Percentiles rank a stretch among this genome's conserved stretches.
phyloP scores from a whole-genome alignment of 1,140 invertebrate genomes.

The Bombyx mandarina region DNA sequence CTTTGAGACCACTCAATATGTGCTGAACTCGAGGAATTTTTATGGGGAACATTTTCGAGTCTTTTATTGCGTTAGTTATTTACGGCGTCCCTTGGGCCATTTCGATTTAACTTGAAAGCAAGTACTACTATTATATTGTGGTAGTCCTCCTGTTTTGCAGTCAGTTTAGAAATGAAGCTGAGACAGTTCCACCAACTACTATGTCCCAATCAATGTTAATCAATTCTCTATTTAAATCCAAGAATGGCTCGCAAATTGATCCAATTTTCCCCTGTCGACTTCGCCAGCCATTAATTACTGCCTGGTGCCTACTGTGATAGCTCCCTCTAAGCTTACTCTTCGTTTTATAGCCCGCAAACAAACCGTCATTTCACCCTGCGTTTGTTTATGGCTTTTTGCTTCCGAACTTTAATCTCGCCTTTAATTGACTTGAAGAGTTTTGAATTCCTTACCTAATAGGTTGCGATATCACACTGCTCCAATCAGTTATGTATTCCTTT shows the following conservation, averaged over 20 bases:
- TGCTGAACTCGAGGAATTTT: constrained; percentile 64
- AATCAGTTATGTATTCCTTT: not conserved
- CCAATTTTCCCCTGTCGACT: constrained; percentile 56
- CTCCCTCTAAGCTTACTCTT: constrained; percentile 31
- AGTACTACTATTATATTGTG: too few relatives aligned
- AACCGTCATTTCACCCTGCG: constrained; percentile 47
- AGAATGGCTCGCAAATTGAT: constrained; percentile 58
- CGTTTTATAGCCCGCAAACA: constrained; percentile 57
- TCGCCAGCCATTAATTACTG: constrained; percentile 59
- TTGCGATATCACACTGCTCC: not conserved
- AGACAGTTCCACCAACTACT: constrained; percentile 8
- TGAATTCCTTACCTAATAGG: constrained; percentile 14
- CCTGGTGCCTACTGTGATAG: constrained; percentile 27
- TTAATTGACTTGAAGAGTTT: constrained; percentile 29
- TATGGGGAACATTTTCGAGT: constrained; percentile 40
- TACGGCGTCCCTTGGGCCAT: constrained; percentile 37
- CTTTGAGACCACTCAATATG: constrained; percentile 56
- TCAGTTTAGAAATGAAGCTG: not conserved
- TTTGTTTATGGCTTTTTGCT: constrained; percentile 50
- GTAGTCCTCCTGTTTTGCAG: too few relatives aligned
- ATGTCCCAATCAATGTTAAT: constrained; percentile 34
- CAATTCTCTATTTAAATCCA: constrained; percentile 34
- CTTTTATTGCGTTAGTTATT: constrained; percentile 51
- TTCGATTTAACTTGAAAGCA: too few relatives aligned
- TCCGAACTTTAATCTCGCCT: constrained; percentile 30